Evolutionary conservation across 2,888 invertebrate species (phyloP), one percentile per base, ranked within the genome.

Genomic region (Folsomia candida): DNA sequence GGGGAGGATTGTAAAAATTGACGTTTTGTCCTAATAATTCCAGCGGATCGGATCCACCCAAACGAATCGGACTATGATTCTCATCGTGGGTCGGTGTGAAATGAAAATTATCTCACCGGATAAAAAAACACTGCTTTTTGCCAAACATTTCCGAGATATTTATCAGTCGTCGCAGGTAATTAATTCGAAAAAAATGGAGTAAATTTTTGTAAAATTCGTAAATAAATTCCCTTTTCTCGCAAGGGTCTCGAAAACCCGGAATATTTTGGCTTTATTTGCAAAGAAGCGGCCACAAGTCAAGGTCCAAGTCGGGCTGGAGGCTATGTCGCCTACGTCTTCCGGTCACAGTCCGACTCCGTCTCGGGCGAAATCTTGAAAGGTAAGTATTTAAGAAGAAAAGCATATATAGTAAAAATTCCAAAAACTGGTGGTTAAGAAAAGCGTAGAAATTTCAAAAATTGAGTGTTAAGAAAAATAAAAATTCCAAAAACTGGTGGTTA

Each of bases 191-290:
- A n/a, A n/a, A n/a, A n/a, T 65, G n/a, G 60, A 47, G 47, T 47
- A 47, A 47, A 47, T 47, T 47, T 47, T 47, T 9, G 18, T n/a
- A n/a, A n/a, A n/a, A n/a, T n/a, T n/a, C n/a, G n/a, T n/a, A n/a
- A n/a, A n/a, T n/a, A n/a, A n/a, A n/a, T n/a, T n/a, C n/a, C n/a
- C n/a, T n/a, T n/a, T n/a, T n/a, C n/a, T n/a, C n/a, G n/a, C n/a
- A n/a, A 90, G 86, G 97, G 97, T 0, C 85, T 90, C n/a, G 85
- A 86, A 73, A 89, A 90, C 81, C 86, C 88, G 54, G 94, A 95
- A 78, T 93, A 97, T 81, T 96, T 97, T 82, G 96, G 96, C 0
- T 95, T 97, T 81, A 93, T 97, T 61, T 94, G 94, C 80, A 87
- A 91, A n/a, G 96, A 96, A 82, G 86, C 85, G 47, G 47, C 67